Conservation (phyloP, 2,797 vertebrate genomes). For the Jordanella pulchra region DNA sequence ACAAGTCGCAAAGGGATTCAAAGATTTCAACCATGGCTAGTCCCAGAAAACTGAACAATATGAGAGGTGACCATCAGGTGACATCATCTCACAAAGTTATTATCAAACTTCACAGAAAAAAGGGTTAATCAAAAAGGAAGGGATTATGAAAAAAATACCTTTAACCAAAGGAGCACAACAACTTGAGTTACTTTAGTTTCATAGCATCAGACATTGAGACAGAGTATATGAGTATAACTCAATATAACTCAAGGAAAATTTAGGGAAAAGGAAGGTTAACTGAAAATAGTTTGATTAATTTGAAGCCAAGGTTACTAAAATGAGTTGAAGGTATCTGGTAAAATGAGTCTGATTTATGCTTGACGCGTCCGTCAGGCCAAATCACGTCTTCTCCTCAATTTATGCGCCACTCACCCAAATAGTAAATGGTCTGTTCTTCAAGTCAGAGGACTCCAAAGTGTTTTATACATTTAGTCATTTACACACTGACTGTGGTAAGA, state of each 20-base stretch:
- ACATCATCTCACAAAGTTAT: neutral
- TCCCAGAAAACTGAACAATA: neutral
- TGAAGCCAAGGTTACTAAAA: neutral
- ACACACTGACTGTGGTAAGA: no score
- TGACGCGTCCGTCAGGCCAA: no score
- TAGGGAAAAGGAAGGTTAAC: conserved; percentile 31
- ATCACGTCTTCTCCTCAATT: no score
- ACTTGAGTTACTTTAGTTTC: conserved; percentile 26
- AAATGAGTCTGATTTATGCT: no score
- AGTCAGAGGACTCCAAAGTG: no score
- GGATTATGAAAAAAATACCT: neutral
- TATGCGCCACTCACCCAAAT: no score
- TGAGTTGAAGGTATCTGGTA: neutral
- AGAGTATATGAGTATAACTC: conserved; percentile 51
- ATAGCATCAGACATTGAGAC: conserved; percentile 20
- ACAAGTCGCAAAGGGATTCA: conserved; percentile 49
- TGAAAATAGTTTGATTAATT: conserved; percentile 25
- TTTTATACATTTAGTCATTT: no score
- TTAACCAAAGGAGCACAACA: neutral
- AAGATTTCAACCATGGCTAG: conserved; percentile 8
- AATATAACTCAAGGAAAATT: conserved; percentile 30
- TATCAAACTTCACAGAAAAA: conserved; percentile 1
- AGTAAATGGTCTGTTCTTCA: no score
- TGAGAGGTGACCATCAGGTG: neutral
- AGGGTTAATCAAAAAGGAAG: neutral